These are phyloP conservation scores for Petroica traversi DNA, from an alignment of 2,113 vertebrate genomes.

Conservation along the genomic window DNA sequence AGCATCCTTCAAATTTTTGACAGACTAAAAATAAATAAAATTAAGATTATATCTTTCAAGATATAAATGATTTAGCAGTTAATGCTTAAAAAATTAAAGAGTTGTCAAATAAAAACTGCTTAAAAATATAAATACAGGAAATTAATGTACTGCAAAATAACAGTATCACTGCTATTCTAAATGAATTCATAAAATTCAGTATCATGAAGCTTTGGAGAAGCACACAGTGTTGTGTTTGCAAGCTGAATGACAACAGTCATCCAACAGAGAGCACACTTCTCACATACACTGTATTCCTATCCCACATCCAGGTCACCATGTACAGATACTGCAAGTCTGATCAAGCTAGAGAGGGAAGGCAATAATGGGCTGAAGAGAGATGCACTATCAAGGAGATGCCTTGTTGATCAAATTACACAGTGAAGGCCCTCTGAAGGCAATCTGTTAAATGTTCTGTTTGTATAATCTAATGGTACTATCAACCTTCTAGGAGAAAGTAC, in stretches of 20 bases:
- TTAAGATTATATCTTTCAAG: not conserved
- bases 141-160: not conserved
- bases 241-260: not conserved
- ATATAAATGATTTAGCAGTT: not conserved
- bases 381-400: not conserved
- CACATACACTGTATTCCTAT: not conserved
- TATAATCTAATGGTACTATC: not conserved
- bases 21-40: conserved; percentile 64
- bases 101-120: not conserved
- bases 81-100: not conserved
- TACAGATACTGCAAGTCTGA: not conserved
- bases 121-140: not conserved
- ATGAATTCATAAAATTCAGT: not conserved
- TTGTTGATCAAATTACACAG: not conserved
- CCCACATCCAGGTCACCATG: not conserved
- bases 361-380: not conserved
- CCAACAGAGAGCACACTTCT: not conserved
- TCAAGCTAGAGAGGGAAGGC: not conserved
- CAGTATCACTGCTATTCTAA: not conserved
- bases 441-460: not conserved
- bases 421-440: not conserved
- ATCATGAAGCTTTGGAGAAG: not conserved
- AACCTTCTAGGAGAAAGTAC: not conserved
- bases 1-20: conserved; percentile 55
- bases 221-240: not conserved